A percentile compares a stretch with the other conserved stretches of the same genome.
Evolutionary conservation across 2,797 vertebrate species (phyloP).

Genomic region (Takifugu rubripes): DNA sequence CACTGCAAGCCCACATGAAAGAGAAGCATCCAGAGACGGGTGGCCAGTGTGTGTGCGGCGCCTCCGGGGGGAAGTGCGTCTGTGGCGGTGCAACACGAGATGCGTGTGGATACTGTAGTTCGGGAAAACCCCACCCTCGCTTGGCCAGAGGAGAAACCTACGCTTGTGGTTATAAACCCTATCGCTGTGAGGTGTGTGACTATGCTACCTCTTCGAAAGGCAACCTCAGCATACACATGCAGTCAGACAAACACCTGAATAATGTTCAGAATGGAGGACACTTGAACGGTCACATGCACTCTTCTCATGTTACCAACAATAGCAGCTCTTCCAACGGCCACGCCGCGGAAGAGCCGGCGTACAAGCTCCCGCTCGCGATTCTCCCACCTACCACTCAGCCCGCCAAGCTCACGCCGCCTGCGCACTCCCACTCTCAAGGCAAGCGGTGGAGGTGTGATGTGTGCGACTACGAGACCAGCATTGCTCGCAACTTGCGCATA

Average conservation of each 20-base stretch:
- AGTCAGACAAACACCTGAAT: constrained; percentile 99
- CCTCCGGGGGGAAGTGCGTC: constrained; percentile 75
- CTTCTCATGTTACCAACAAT: constrained; percentile 46
- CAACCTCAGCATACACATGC: constrained; percentile 99
- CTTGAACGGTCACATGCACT: constrained; percentile 44
- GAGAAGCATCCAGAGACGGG: constrained; percentile 96
- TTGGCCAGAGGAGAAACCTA: constrained; percentile 97
- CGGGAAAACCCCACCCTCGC: constrained; percentile 94
- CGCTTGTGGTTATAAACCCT: constrained; percentile 98
- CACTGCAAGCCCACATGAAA: constrained; percentile 98
- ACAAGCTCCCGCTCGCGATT: constrained; percentile 55
- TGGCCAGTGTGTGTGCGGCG: constrained; percentile 86
- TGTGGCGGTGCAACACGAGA: constrained; percentile 83
- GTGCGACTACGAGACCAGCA: constrained; percentile 98
- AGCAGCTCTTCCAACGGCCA: constrained; percentile 51
- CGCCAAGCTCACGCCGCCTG: constrained; percentile 55
- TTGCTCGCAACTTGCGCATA: constrained; percentile 96
- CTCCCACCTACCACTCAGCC: constrained; percentile 42
- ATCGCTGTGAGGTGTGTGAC: constrained; percentile 99
- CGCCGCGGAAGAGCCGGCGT: constrained; percentile 54
- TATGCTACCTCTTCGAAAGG: constrained; percentile 99
- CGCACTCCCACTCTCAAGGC: constrained; percentile 61
- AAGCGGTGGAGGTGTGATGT: constrained; percentile 94
- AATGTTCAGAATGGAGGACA: constrained; percentile 91
- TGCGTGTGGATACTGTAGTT: constrained; percentile 90